Percentiles rank a stretch among this genome's conserved stretches.
These are phyloP conservation scores for Aphodius sticticus DNA, from an alignment of 2,888 invertebrate species.

Conservation along the genomic window DNA sequence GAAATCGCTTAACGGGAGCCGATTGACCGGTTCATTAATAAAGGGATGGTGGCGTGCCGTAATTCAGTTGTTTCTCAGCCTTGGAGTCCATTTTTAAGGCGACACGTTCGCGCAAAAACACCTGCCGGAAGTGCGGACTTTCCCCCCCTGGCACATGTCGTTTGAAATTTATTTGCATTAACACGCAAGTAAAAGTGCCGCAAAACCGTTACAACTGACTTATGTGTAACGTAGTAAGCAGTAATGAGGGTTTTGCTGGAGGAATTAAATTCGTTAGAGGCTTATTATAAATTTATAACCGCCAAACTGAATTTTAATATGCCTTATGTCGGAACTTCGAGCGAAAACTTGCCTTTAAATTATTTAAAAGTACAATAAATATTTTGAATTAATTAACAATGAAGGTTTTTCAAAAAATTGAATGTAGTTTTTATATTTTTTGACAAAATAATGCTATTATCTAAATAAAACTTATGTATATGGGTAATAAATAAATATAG, in stretches of 20 bases:
- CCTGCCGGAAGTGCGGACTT: slow-evolving; percentile 37
- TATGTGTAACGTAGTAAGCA: background rate
- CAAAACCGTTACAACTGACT: slow-evolving; percentile 14
- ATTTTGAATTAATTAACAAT: no score
- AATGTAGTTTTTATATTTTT: no score
- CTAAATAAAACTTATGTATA: no score
- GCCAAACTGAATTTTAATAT: background rate
- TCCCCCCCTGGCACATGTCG: slow-evolving; percentile 27
- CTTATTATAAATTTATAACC: slow-evolving; percentile 10
- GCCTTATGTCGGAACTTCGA: no score
- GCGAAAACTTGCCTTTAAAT: no score
- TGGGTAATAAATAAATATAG: no score
- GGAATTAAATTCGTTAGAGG: background rate
- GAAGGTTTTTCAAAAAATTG: no score
- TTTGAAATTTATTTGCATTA: slow-evolving; percentile 22
- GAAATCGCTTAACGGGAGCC: background rate
- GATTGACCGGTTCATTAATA: slow-evolving; percentile 15
- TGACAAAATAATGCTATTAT: no score
- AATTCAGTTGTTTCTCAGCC: slow-evolving; percentile 33
- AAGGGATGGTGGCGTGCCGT: slow-evolving; percentile 20
- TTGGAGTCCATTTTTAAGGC: slow-evolving; percentile 34
- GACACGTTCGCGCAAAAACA: slow-evolving; percentile 29
- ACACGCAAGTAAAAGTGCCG: slow-evolving; percentile 20
- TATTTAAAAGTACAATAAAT: no score
- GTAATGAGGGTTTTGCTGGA: background rate